Conservation (phyloP, 2,797 vertebrate species). For the Trichosurus vulpecula region DNA sequence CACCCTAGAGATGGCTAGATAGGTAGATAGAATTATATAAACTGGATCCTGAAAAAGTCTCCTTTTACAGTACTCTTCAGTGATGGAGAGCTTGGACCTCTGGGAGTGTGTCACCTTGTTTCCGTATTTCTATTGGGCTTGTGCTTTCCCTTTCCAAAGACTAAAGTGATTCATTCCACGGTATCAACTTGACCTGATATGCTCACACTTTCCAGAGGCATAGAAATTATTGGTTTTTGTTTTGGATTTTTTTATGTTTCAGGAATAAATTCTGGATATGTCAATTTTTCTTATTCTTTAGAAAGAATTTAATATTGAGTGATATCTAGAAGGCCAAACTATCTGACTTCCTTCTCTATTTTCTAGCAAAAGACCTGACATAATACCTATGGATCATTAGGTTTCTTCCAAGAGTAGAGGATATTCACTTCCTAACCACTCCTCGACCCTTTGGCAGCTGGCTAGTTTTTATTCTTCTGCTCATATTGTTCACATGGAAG, state of each 20-base stretch:
- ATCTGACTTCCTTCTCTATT: background rate
- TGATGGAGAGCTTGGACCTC: background rate
- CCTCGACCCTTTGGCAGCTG: background rate
- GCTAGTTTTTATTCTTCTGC: background rate
- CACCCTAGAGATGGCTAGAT: background rate
- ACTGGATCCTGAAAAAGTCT: background rate
- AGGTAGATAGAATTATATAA: background rate
- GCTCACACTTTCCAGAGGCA: background rate
- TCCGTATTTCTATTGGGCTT: accelerated
- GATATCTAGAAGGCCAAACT: background rate
- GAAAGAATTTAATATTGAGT: background rate
- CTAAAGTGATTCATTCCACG: background rate
- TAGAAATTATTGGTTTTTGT: background rate
- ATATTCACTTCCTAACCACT: background rate
- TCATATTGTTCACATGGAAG: background rate
- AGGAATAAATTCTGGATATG: background rate
- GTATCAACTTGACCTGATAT: background rate
- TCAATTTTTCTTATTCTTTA: background rate
- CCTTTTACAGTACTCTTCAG: background rate
- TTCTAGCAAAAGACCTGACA: background rate
- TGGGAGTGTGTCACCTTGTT: background rate
- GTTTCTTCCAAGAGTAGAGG: background rate
- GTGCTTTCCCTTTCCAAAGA: background rate
- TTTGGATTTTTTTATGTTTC: slow-evolving; percentile 6
- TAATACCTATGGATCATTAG: background rate